A percentile compares a stretch with the other conserved stretches of the same genome.
phyloP scores from a whole-genome alignment of 2,113 vertebrate species.

The Camelus bactrianus region DNA sequence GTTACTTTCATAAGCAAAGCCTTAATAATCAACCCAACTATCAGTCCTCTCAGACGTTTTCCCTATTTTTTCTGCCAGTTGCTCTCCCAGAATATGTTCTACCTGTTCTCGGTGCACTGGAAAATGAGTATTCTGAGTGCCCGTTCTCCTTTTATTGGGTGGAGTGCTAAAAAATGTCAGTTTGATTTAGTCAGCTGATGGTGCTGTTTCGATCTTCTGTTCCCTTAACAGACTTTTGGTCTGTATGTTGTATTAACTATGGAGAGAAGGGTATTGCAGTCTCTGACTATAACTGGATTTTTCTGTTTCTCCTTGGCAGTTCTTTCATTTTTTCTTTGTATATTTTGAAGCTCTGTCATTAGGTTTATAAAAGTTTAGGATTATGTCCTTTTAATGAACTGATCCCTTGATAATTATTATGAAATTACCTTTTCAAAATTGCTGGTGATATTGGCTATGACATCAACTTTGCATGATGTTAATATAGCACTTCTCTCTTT shows the following conservation, averaged over 20 bases:
- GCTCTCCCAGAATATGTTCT: slow-evolving; percentile 86
- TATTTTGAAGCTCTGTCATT: neutral
- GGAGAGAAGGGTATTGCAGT: neutral
- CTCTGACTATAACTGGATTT: neutral
- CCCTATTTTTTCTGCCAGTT: slow-evolving; percentile 97
- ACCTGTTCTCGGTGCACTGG: neutral
- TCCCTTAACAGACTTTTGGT: neutral
- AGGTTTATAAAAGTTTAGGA: neutral
- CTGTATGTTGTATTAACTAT: neutral
- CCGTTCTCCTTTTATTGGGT: neutral
- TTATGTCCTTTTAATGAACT: neutral
- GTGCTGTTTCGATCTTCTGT: neutral
- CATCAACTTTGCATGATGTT: neutral
- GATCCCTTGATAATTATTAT: neutral
- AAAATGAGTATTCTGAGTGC: neutral
- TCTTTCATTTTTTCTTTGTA: neutral
- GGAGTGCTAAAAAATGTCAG: neutral
- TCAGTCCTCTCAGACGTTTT: slow-evolving; percentile 95
- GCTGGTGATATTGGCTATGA: neutral
- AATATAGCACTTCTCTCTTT: neutral
- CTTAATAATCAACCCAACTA: slow-evolving; percentile 99
- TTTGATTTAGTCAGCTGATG: neutral
- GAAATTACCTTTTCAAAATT: neutral
- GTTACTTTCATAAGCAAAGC: slow-evolving; percentile 97
- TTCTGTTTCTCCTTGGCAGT: neutral